phyloP scores from a whole-genome alignment of 2,888 invertebrate species.

The Standfussiana lucernea region DNA sequence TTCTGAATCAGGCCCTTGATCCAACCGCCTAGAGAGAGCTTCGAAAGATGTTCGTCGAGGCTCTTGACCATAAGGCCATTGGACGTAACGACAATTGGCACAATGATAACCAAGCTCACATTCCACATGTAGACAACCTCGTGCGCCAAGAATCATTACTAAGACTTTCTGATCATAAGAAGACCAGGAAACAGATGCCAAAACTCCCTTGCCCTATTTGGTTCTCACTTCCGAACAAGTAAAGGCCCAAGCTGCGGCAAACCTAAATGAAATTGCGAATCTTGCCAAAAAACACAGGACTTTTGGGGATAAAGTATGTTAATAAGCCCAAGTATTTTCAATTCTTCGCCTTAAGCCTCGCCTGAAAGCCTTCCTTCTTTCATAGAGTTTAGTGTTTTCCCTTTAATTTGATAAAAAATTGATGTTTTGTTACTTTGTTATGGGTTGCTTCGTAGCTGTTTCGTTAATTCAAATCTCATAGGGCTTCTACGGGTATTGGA shows the following conservation, averaged over 20 bases:
- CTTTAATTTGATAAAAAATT: slow-evolving; percentile 25
- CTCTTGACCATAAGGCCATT: too few species aligned
- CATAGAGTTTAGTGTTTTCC: slow-evolving; percentile 8
- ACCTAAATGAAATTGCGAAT: slow-evolving; percentile 38
- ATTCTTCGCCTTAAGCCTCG: slow-evolving; percentile 17
- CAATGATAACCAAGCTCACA: too few species aligned
- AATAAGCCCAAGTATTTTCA: slow-evolving; percentile 32
- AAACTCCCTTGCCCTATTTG: not conserved
- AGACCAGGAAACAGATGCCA: not conserved
- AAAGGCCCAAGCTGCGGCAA: slow-evolving; percentile 8
- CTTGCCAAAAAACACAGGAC: slow-evolving; percentile 1
- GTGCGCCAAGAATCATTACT: not conserved
- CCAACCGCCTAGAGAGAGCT: too few species aligned
- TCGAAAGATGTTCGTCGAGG: too few species aligned
- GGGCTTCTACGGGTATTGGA: not conserved
- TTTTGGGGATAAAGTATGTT: slow-evolving; percentile 37
- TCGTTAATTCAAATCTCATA: not conserved
- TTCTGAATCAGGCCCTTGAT: too few species aligned
- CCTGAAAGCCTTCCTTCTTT: slow-evolving; percentile 7
- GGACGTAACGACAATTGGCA: too few species aligned
- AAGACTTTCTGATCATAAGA: not conserved
- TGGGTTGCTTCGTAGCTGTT: not conserved
- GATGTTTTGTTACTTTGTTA: too few species aligned
- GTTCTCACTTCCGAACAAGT: slow-evolving; percentile 13
- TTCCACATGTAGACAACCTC: too few species aligned